These are phyloP conservation scores for Phoeniculus purpureus DNA, from an alignment of 2,797 vertebrate genomes.

Conservation along the genomic window DNA sequence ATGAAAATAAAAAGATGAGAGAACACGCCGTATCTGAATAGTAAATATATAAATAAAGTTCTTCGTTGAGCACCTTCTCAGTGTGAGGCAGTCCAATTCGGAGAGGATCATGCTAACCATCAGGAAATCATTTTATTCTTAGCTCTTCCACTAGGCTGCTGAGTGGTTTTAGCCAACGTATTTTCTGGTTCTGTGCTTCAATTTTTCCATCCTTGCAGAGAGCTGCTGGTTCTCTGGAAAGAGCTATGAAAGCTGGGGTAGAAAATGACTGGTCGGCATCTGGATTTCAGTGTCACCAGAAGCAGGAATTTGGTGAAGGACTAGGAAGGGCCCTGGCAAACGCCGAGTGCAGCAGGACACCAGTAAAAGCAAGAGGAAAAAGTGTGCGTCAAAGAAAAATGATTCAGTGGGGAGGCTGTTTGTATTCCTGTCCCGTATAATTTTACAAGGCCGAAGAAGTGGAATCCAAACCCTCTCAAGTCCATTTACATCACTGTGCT, in stretches of 20 bases:
- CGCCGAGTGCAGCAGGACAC: not conserved
- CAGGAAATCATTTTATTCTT: conserved; percentile 41
- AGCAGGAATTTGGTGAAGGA: not conserved
- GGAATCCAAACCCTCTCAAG: not conserved
- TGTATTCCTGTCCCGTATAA: not conserved
- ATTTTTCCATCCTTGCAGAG: conserved; percentile 14
- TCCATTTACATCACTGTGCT: not conserved
- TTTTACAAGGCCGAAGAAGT: conserved; percentile 30
- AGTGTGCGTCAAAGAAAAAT: not conserved
- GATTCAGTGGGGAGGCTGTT: not conserved
- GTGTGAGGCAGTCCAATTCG: conserved; percentile 7
- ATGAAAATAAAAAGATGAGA: conserved; percentile 35
- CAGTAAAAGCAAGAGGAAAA: not conserved
- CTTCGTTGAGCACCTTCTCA: conserved; percentile 18
- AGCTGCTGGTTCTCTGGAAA: not conserved
- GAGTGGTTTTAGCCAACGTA: conserved; percentile 24
- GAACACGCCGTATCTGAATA: conserved; percentile 22
- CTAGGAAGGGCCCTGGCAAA: not conserved
- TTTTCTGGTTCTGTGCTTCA: conserved; percentile 32
- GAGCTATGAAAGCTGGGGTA: not conserved
- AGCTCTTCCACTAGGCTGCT: conserved; percentile 23
- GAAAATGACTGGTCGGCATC: not conserved
- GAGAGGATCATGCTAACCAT: conserved; percentile 44
- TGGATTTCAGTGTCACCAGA: not conserved
- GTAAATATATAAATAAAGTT: conserved; percentile 39